Base-by-base conservation (phyloP, 2,113 vertebrate genomes). In the Corvus cornix region DNA sequence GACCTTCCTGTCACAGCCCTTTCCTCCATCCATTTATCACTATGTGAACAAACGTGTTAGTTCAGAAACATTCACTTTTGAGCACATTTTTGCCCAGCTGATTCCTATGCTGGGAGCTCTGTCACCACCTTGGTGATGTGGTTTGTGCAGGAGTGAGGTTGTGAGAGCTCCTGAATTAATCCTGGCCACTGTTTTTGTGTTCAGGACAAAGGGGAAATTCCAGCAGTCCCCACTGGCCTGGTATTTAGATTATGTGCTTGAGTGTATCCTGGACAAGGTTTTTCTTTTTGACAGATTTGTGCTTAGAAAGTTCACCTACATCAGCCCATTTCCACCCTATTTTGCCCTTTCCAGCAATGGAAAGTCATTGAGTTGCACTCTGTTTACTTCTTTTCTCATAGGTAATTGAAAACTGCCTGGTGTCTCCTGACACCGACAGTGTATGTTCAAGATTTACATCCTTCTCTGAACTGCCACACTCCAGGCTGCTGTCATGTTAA, bases 1-100 rank as follows among this genome's bases (percentile, higher is more conserved):
- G 73, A 66, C 92, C 84, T 93, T 72, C 87, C 92, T 92, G 83
- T 89, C 62, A 26, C 60, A 87, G 86, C 92, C 90, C 68, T 94
- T 93, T 75, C 37, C 67, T 95, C 86, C 90, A 89, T 87, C 93
- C 76, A 24, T 74, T 84, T 83, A 41, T 55, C 78, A 63, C 44
- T 66, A 7, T 22, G 43, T 91, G 87, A 95, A 60, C 58, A 82
- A 60, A 51, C 11, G 56, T 67, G 35, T 67, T 67, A 52, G 64
- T 78, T 94, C 80, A 66, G 88, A 81, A 78, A 78, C 13, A 22
- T 23, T 82, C n/a, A 30, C 62, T 90, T 70, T 18, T 49, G 74
- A 91, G 84, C 91, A 27, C 33, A 6, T 70, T 85, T 94, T 78
- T 37, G 39, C 69, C 70, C 81, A 58, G 84, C 41, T 35, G 22